Evolutionary conservation across 2,888 invertebrate species (phyloP), one percentile per base, ranked within the genome.

Genomic region (Halictus quadricinctus): DNA sequence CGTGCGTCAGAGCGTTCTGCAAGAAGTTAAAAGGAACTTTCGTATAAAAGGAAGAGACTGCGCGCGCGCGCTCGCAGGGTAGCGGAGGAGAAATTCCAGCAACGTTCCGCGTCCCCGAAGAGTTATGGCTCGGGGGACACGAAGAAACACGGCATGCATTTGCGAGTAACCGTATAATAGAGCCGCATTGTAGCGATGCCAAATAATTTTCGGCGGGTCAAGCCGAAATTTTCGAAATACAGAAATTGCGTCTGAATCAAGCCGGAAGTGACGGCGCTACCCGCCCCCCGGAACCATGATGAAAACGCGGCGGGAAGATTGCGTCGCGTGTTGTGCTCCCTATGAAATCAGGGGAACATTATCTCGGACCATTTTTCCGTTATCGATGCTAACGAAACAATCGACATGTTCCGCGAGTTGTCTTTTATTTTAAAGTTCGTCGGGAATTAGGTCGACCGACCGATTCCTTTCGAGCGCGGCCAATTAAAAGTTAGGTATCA

Each of bases 101-200:
- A 88, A 88, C 88, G 88, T 88, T 82, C 78, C 87, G 87, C 78
- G 85, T 88, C 88, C 76, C 77, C 81, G 85, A 89, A 88, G 88
- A 89, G 87, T 89, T 89, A 88, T 87, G 81, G 88, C 88, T 85
- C 88, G 73, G 76, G 88, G 88, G 89, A 88, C 86, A 80, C 85
- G 86, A 85, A 89, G 89, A 89, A 89, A 87, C 89, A 88, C 88
- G 89, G 87, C 85, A 88, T 89, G 89, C 89, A 89, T 89, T 89
- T 84, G 86, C 88, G 89, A 88, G 88, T 85, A 84, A 87, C 80
- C 88, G 82, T 88, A 87, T 87, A 89, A 87, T 85, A 83, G 88
- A 80, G 81, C 81, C 29, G 78, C 85, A 79, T 82, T 83, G 88
- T 85, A 83, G 82, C 88, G 80, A 84, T 81, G 83, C 80, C 86